phyloP scores from a whole-genome alignment of 2,797 vertebrate genomes.

The Cossypha niveicapilla region DNA sequence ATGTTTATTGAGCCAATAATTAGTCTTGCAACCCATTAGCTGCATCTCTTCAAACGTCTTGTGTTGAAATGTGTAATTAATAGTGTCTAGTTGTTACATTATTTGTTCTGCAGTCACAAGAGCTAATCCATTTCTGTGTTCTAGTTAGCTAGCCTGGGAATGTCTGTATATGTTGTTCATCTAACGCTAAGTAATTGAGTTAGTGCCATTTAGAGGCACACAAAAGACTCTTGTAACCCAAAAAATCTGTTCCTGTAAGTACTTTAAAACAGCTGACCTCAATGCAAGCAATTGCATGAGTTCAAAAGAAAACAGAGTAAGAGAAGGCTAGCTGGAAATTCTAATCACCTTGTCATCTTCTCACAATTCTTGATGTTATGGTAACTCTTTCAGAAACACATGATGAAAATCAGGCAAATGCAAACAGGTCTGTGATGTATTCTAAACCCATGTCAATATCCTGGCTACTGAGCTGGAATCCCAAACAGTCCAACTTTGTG shows the following conservation, averaged over 20 bases:
- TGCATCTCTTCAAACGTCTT: background rate
- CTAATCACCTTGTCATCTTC: constrained; percentile 24
- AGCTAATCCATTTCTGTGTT: background rate
- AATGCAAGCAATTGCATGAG: background rate
- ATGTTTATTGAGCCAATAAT: background rate
- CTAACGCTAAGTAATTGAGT: constrained; percentile 16
- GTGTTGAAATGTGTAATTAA: background rate
- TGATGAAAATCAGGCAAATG: background rate
- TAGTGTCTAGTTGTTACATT: background rate
- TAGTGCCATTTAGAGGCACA: constrained; percentile 22
- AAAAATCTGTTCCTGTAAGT: constrained; percentile 9
- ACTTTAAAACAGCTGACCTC: constrained; percentile 25
- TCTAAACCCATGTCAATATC: background rate
- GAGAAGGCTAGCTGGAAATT: constrained; percentile 30
- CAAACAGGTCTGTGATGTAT: background rate
- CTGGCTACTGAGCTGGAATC: background rate
- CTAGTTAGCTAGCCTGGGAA: background rate
- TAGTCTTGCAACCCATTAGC: background rate
- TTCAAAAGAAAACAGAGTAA: constrained; percentile 25
- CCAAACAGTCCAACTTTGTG: background rate
- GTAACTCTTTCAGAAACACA: constrained; percentile 30
- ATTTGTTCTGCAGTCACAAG: constrained; percentile 23
- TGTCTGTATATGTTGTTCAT: background rate
- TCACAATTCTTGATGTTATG: constrained; percentile 12
- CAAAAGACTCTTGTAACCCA: constrained; percentile 16